phyloP scores from a whole-genome alignment of 2,888 invertebrate genomes.

The Ophioninae sp. region DNA sequence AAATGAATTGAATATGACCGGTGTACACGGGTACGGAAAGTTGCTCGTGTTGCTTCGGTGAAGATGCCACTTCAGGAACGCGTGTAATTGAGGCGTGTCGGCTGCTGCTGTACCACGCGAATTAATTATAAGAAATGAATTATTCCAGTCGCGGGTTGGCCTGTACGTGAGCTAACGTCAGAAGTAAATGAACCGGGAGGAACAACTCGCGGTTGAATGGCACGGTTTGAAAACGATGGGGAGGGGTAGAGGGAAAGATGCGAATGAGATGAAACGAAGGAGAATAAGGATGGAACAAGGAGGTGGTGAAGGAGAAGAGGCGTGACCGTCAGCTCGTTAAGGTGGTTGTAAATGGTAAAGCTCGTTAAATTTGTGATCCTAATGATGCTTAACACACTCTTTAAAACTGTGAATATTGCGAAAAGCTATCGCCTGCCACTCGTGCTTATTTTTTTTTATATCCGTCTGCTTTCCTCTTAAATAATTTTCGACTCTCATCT shows the following conservation, averaged over 20 bases:
- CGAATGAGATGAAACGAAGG: slow-evolving; percentile 35
- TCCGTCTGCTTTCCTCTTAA: not conserved
- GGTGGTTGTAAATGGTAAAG: slow-evolving; percentile 63
- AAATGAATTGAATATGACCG: slow-evolving; percentile 21
- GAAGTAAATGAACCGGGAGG: slow-evolving; percentile 58
- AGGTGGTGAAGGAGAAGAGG: slow-evolving; percentile 38
- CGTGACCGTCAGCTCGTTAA: slow-evolving; percentile 62
- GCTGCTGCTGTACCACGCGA: slow-evolving; percentile 52
- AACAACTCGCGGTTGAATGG: slow-evolving; percentile 42
- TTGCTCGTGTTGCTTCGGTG: slow-evolving; percentile 25
- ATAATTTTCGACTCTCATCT: not conserved
- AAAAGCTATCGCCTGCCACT: slow-evolving; percentile 54
- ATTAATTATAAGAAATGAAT: slow-evolving; percentile 66
- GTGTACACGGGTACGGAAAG: slow-evolving; percentile 20
- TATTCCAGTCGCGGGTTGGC: slow-evolving; percentile 62
- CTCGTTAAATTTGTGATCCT: slow-evolving; percentile 66
- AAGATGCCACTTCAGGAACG: slow-evolving; percentile 20
- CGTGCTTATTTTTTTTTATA: slow-evolving; percentile 4
- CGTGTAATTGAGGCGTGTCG: slow-evolving; percentile 61
- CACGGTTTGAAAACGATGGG: slow-evolving; percentile 31
- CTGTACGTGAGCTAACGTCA: slow-evolving; percentile 57
- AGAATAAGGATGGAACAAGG: slow-evolving; percentile 26
- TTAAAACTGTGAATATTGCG: slow-evolving; percentile 55
- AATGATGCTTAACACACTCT: slow-evolving; percentile 63
- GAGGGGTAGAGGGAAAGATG: slow-evolving; percentile 21